phyloP scores from a whole-genome alignment of 64 coral and sea anemone genomes.

The Anthopleura sola region DNA sequence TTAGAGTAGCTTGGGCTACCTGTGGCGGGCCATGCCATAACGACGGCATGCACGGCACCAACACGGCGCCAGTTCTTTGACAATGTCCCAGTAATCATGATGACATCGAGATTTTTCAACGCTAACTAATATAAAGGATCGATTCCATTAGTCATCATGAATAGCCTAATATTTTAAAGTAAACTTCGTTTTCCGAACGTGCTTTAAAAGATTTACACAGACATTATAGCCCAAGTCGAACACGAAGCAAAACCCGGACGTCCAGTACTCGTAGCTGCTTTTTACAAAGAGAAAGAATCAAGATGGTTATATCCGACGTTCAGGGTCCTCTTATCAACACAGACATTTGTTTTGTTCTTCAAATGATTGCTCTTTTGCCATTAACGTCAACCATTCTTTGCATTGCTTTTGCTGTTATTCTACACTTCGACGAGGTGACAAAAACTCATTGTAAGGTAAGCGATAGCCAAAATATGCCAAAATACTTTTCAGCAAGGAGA shows the following conservation, averaged over 20 bases:
- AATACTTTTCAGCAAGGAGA: background rate
- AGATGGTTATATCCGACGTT: background rate
- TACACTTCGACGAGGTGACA: constrained; percentile 3
- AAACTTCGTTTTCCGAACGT: background rate
- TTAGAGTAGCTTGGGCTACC: background rate
- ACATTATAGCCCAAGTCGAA: background rate
- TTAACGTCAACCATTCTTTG: background rate
- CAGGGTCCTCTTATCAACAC: background rate
- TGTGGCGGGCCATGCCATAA: background rate
- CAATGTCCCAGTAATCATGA: no score
- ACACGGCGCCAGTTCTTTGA: no score
- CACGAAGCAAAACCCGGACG: background rate
- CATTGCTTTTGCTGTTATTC: background rate
- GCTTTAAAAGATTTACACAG: background rate
- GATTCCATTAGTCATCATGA: no score
- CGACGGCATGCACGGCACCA: no score
- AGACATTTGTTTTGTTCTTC: background rate
- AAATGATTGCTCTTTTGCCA: background rate
- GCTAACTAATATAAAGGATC: no score
- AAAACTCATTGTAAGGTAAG: constrained; percentile 23
- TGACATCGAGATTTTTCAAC: background rate
- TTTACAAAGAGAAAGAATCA: no score
- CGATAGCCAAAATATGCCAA: no score
- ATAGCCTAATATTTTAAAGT: background rate
- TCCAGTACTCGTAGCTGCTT: no score